Base-by-base conservation (phyloP, 2,113 vertebrate species). In the Chloropsis cyanopogon region DNA sequence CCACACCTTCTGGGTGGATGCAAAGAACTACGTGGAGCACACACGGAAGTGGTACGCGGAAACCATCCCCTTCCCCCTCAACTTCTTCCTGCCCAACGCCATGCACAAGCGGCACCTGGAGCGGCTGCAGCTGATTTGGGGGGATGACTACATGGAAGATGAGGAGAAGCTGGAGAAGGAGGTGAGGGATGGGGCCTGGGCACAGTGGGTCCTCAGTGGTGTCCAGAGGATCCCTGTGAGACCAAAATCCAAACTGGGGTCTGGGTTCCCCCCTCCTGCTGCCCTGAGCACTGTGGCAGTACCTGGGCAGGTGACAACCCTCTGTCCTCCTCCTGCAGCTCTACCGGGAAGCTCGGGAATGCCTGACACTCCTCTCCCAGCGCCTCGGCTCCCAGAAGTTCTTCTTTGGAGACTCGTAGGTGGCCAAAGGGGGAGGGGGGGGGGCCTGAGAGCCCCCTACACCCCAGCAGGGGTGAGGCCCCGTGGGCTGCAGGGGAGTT, bases 381-480 rank as follows among this genome's bases (percentile, higher is more conserved):
- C 97, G 99, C 26, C 98, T 99, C 1, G 98, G 98, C 12, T 96
- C 97, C 23, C 98, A 98, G 92, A 99, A 98, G 90, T 99, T 99
- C 97, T 99, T 99, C 98, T 99, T 99, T 3, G 99, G 99, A 49
- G 98, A 99, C 82, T 99, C 98, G 98, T 99, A 98, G 98, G 99
- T 98, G 72, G n/a, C 80, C 7, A 0, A 0, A 21, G 52, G 14
- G 25, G 12, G 7, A 31, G 23, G 10, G 28, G 50, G 28, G 25
- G 16, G 46, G 70, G 12, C 6, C 21, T 53, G 46, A 41, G 41
- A 52, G 8, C 10, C 25, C 60, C 13, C 14, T 0, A 1, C 39
- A 50, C 19, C 29, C 13, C 2, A 17, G 65, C 50, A 15, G 54
- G 42, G 41, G 15, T 4, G 13, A 47, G 50, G 12, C 20, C 54